Conservation (phyloP, 1,140 invertebrate species). For the Hestina assimilis region DNA sequence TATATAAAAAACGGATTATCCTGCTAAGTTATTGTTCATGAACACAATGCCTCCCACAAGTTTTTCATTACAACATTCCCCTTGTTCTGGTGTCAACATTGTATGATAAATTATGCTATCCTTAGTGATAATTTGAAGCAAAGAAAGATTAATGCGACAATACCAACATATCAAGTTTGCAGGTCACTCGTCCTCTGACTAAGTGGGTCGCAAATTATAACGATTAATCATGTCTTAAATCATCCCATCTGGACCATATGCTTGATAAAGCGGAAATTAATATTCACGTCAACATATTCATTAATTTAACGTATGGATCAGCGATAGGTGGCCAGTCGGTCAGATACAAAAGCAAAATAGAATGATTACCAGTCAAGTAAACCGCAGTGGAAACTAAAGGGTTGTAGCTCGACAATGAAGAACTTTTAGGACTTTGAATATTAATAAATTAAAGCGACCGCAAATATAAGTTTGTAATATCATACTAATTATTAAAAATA, state of each 20-base stretch:
- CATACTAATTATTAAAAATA: no score
- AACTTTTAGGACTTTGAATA: no score
- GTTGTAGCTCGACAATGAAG: no score
- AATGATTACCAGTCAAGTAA: no score
- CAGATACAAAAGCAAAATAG: no score
- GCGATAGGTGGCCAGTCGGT: no score
- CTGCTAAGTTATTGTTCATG: conserved; percentile 1
- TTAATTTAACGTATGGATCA: no score
- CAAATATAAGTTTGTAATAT: no score
- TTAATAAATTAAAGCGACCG: no score
- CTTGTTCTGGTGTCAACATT: conserved; percentile 4
- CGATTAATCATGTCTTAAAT: conserved; percentile 32
- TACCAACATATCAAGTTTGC: conserved; percentile 25
- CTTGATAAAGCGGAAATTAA: conserved; percentile 28
- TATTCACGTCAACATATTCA: conserved; percentile 14
- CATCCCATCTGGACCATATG: conserved; percentile 22
- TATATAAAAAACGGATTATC: no score
- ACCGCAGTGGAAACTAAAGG: no score
- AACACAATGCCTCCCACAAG: not conserved
- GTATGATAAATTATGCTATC: conserved; percentile 8
- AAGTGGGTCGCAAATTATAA: conserved; percentile 21
- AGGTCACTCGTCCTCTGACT: conserved; percentile 17
- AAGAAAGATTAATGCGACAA: conserved; percentile 24
- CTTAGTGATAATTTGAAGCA: conserved; percentile 8
- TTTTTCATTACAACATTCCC: conserved; percentile 4